A percentile compares a stretch with the other conserved stretches of the same genome.
phyloP scores from a whole-genome alignment of 2,113 vertebrate species.

The Thalassarche chlororhynchos region DNA sequence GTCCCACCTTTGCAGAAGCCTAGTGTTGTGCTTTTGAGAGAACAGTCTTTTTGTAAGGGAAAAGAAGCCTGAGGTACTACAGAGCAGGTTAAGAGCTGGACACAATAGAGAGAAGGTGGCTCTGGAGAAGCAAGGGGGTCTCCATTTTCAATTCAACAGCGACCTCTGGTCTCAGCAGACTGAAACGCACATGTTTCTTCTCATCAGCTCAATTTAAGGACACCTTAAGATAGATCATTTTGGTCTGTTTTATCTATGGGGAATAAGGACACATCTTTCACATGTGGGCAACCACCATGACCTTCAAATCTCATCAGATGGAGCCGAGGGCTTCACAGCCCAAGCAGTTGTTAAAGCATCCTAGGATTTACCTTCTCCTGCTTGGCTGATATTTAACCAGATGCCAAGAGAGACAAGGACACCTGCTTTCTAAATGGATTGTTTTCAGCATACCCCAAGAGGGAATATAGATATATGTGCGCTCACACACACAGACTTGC shows the following conservation, averaged over 20 bases:
- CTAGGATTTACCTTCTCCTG: constrained; percentile 41
- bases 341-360: not conserved
- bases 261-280: not conserved
- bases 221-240: not conserved
- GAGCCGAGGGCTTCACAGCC: not conserved
- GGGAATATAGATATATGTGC: not conserved
- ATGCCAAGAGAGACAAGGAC: constrained; percentile 52
- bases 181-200: not conserved
- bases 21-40: not conserved
- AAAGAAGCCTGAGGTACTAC: not conserved
- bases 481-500: not conserved
- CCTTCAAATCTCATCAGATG: constrained; percentile 41
- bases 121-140: not conserved
- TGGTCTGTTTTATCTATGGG: not conserved
- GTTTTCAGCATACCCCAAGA: constrained; percentile 19
- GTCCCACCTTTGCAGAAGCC: not conserved
- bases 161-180: constrained; percentile 62
- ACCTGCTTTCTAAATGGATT: constrained; percentile 42
- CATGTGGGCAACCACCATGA: not conserved
- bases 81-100: not conserved
- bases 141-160: constrained; percentile 72
- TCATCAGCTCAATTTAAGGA: not conserved
- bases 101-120: not conserved
- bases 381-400: constrained; percentile 60
- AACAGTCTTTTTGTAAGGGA: not conserved